Evolutionary conservation across 1,140 invertebrate genomes (phyloP).

Genomic region (Bombus fervidus): DNA sequence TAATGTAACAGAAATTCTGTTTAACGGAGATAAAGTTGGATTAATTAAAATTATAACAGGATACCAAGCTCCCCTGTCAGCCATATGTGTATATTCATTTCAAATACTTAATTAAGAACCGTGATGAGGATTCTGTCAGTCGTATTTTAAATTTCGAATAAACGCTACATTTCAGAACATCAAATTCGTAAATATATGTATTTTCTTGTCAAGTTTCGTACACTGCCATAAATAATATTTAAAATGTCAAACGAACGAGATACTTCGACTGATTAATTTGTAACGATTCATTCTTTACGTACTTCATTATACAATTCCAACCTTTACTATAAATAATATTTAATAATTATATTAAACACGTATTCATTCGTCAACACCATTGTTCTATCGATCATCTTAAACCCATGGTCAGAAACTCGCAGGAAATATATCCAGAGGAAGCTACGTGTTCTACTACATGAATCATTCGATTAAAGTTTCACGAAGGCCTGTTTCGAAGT

Average conservation of each 20-base stretch:
- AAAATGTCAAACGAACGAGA: not conserved
- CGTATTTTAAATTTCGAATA: not conserved
- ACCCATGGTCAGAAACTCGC: no score
- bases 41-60: not conserved
- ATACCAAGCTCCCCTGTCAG: not conserved
- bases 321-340: not conserved
- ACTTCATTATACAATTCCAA: no score
- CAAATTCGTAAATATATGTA: not conserved
- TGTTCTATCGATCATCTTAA: not conserved
- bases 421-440: not conserved
- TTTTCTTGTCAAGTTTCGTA: not conserved
- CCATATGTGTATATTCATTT: not conserved
- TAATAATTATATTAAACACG: no score
- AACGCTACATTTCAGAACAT: not conserved
- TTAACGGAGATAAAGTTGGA: not conserved
- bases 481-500: not conserved
- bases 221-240: not conserved
- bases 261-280: not conserved
- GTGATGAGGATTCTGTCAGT: no score
- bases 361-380: not conserved
- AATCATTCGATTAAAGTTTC: conserved; percentile 22
- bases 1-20: conserved; percentile 5
- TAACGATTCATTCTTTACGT: not conserved
- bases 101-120: no score
- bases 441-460: not conserved